Percentiles rank a stretch among this genome's conserved stretches.
phyloP scores from a whole-genome alignment of 2,888 invertebrate species.

The Trachelus iudaicus region DNA sequence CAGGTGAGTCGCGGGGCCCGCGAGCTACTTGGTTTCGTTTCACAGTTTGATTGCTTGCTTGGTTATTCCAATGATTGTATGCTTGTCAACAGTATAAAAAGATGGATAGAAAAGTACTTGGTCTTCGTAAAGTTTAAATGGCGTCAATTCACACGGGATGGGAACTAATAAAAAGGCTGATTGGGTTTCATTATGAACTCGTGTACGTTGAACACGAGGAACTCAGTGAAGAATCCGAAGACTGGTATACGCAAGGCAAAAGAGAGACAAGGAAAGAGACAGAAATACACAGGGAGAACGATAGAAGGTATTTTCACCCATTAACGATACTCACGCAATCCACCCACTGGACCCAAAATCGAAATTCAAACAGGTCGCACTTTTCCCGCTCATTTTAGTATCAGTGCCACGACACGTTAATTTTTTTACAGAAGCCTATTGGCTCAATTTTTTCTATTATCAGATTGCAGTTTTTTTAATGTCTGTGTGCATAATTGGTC shows the following conservation, averaged over 20 bases:
- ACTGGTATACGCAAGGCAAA: background rate
- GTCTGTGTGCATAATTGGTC: background rate
- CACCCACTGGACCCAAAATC: background rate
- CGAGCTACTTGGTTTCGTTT: background rate
- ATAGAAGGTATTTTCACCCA: background rate
- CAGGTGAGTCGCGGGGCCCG: constrained; percentile 15
- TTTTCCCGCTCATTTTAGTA: background rate
- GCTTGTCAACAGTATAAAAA: background rate
- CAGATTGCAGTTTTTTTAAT: background rate
- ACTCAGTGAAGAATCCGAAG: background rate
- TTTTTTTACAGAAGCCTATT: background rate
- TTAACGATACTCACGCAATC: too few species aligned
- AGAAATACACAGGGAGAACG: background rate
- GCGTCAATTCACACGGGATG: background rate
- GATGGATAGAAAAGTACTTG: background rate
- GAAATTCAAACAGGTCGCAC: background rate
- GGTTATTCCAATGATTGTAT: background rate
- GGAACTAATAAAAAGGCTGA: background rate
- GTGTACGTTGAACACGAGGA: background rate
- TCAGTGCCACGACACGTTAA: background rate
- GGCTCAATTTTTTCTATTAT: background rate
- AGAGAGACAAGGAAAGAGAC: background rate
- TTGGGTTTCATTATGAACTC: background rate
- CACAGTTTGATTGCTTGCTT: background rate
- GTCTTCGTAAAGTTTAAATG: background rate